Evolutionary conservation across 2,888 invertebrate genomes (phyloP).

Genomic region (Drosophila kanekoi): DNA sequence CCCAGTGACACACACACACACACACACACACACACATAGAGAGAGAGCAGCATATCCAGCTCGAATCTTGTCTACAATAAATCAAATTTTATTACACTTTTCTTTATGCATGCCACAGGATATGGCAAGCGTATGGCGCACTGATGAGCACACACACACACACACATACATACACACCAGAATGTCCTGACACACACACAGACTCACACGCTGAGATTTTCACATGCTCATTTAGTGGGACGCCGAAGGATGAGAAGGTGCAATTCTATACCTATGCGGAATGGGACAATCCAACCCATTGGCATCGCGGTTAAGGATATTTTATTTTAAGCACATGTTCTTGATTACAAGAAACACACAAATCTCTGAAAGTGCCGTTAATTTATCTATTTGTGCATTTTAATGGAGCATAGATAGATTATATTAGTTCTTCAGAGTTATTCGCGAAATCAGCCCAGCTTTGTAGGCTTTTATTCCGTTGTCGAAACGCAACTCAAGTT

Average conservation of each 20-base stretch:
- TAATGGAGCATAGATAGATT: neutral
- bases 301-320: conserved; percentile 15
- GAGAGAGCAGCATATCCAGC: conserved; percentile 79
- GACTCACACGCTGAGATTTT: conserved; percentile 64
- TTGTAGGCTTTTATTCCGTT: neutral
- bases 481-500: too few species aligned
- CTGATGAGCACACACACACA: conserved; percentile 70
- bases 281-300: conserved; percentile 24
- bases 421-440: too few species aligned
- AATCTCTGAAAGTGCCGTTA: neutral
- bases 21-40: conserved; percentile 35
- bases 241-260: conserved; percentile 28
- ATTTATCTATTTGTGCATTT: neutral
- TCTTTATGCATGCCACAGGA: conserved; percentile 85
- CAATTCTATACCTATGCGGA: neutral
- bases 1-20: conserved; percentile 48
- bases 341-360: neutral
- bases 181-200: conserved; percentile 22
- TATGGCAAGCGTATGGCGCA: conserved; percentile 80
- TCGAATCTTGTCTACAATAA: conserved; percentile 85
- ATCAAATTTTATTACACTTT: conserved; percentile 86
- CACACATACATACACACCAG: conserved; percentile 18
- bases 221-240: conserved; percentile 66
- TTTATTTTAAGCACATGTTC: conserved; percentile 5
- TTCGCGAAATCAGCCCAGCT: too few species aligned